Evolutionary conservation across 2,888 invertebrate species (phyloP), one percentile per base, ranked within the genome.

Genomic region (Arrhopalites spinosus): DNA sequence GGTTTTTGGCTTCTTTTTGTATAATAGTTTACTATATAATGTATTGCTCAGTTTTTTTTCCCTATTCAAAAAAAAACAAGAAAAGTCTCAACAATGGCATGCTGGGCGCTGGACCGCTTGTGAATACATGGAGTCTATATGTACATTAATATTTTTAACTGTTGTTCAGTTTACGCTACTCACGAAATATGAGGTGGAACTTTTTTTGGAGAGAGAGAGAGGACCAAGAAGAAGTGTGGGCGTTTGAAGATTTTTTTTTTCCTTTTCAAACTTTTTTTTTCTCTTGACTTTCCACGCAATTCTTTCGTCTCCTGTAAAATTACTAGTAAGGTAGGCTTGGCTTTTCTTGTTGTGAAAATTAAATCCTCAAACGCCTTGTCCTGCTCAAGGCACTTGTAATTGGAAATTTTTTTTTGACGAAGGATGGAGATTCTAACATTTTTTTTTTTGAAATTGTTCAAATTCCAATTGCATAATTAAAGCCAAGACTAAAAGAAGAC

Each of bases 191-290:
- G 5, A n/a, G 23, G 53, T n/a, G 53, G 13, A 47, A 47, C 2
- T 47, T 17, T 47, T 1, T 17, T n/a, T 36, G 36, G 36, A 59
- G 25, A 59, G 3, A 25, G 59, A 23, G 23, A 59, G 23, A 27
- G 53, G 53, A 53, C 15, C 53, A 25, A 59, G 25, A 59, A 59
- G 59, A 59, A 59, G 59, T 59, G 59, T 59, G 59, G 59, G 59
- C 59, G 59, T 59, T 59, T 50, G 50, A 59, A 11, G 8, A 59
- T 27, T 59, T 59, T 59, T 8, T 20, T 8, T 56, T 20, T n/a
- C 8, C 53, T n/a, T 56, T n/a, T 56, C 23, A 8, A 20, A n/a
- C n/a, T n/a, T 17, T 20, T 23, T 59, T 25, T 50, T 50, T n/a
- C 17, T 50, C 25, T 25, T 23, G 13, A 23, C 25, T 59, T 59